These are phyloP conservation scores for Branchinecta lindahli DNA, from an alignment of 1,140 invertebrate genomes.

Conservation along the genomic window DNA sequence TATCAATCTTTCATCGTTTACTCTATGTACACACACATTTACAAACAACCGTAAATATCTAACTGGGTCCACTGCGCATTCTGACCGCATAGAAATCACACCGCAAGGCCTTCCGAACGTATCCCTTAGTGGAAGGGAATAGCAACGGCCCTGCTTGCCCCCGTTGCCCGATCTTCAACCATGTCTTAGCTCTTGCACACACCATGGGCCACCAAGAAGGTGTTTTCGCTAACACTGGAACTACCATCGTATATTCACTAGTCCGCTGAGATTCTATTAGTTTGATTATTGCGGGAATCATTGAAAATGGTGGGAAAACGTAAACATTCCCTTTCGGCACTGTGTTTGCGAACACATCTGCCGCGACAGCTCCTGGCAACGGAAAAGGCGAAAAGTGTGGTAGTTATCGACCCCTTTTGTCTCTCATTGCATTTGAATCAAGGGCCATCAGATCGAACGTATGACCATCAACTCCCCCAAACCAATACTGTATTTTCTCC, in stretches of 20 bases:
- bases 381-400: background rate
- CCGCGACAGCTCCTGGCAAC: background rate
- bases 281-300: constrained; percentile 1
- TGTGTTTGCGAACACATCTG: background rate
- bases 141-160: background rate
- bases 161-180: background rate
- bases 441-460: background rate
- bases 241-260: background rate
- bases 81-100: background rate
- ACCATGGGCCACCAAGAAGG: background rate
- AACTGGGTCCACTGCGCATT: background rate
- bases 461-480: background rate
- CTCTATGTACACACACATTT: background rate
- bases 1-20: background rate
- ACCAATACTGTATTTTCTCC: background rate
- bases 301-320: background rate
- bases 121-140: background rate
- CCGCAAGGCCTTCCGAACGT: background rate
- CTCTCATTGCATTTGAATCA: constrained; percentile 1
- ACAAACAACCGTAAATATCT: background rate
- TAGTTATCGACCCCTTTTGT: constrained; percentile 3
- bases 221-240: background rate
- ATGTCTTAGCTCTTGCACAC: background rate
- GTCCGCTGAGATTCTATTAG: background rate
- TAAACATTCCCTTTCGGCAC: background rate